phyloP scores from a whole-genome alignment of 2,113 vertebrate genomes.

The Syrrhaptes paradoxus region DNA sequence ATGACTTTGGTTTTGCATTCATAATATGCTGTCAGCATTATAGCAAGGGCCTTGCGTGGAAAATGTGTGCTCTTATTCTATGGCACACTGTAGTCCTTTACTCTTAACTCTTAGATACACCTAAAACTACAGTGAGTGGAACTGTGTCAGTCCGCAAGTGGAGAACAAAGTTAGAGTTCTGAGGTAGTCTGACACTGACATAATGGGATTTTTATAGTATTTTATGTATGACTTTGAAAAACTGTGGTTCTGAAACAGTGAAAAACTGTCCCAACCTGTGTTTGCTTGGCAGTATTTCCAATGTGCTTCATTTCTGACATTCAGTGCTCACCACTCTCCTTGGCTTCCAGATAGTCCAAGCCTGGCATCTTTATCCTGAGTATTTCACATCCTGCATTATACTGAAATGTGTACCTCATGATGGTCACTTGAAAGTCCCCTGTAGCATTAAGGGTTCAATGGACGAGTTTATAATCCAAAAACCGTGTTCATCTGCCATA shows the following conservation, averaged over 20 bases:
- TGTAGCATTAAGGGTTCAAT: background rate
- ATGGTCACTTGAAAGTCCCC: background rate
- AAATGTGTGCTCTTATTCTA: background rate
- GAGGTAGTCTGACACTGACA: background rate
- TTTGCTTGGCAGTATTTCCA: no score
- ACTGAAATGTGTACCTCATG: background rate
- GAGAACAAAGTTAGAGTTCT: background rate
- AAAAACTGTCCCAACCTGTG: no score
- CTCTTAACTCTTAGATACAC: background rate
- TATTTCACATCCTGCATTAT: background rate
- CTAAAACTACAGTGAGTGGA: background rate
- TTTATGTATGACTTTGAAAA: background rate
- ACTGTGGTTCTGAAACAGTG: background rate
- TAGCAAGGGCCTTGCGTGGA: background rate
- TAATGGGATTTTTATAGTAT: background rate
- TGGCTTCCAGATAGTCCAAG: no score
- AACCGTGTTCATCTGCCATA: background rate
- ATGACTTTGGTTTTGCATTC: slow-evolving; percentile 25
- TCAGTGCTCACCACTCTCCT: no score
- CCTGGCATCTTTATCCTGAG: no score
- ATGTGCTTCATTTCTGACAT: no score
- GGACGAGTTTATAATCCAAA: background rate
- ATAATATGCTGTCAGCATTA: slow-evolving; percentile 1
- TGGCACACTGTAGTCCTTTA: background rate
- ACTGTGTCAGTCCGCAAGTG: background rate